phyloP scores from a whole-genome alignment of 2,797 vertebrate genomes.

The Hypotaenidia philippensis region DNA sequence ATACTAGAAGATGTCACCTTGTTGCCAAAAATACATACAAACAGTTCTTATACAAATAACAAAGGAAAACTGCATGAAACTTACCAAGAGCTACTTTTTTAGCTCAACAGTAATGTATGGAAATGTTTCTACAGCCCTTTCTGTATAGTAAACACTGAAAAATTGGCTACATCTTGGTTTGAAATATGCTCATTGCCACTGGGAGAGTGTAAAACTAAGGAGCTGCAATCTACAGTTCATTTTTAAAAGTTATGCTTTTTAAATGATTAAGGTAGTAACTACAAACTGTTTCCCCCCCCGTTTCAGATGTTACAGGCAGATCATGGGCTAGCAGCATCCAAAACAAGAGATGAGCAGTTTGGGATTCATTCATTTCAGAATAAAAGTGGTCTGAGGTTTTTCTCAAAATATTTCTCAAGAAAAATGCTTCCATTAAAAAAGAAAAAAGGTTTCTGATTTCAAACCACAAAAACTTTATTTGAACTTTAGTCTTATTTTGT shows the following conservation, averaged over 20 bases:
- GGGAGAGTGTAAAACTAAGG: background rate
- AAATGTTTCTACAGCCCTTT: conserved; percentile 12
- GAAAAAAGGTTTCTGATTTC: background rate
- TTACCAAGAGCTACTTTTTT: background rate
- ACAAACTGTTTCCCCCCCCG: background rate
- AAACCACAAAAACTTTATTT: background rate
- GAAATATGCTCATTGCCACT: background rate
- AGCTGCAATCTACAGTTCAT: background rate
- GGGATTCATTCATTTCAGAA: background rate
- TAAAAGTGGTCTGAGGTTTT: background rate
- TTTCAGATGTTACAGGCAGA: background rate
- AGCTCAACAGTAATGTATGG: background rate
- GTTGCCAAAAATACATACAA: background rate
- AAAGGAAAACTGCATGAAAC: background rate
- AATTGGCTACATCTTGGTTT: background rate
- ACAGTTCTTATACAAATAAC: background rate
- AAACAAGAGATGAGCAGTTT: background rate
- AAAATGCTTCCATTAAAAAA: background rate
- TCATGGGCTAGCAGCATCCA: background rate
- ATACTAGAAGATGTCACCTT: background rate
- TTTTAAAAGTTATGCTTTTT: background rate
- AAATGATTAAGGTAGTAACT: background rate
- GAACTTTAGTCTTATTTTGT: background rate
- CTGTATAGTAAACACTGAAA: background rate
- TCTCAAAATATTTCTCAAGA: background rate